Conservation (phyloP, 2,113 vertebrate genomes). For the Struthio camelus region DNA sequence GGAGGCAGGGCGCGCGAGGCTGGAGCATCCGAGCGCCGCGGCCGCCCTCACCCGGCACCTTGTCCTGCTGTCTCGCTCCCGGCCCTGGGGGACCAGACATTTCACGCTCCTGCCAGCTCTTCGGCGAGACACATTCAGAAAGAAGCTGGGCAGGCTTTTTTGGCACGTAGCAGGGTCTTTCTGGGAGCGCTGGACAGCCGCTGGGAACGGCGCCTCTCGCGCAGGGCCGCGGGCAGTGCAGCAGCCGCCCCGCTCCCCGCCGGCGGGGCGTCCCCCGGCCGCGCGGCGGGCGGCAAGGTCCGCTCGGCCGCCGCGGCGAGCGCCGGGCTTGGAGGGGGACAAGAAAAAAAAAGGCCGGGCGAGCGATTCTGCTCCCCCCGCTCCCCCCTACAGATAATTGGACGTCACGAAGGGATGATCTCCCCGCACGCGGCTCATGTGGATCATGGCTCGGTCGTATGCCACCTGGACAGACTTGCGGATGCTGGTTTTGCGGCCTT, state of each 20-base stretch:
- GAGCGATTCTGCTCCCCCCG: not conserved
- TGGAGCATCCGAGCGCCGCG: not conserved
- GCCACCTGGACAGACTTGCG: slow-evolving; percentile 98
- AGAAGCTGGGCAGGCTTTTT: slow-evolving; percentile 65
- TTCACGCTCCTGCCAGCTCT: slow-evolving; percentile 57
- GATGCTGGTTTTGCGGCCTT: slow-evolving; percentile 95
- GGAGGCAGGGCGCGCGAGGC: not conserved
- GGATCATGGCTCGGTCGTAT: slow-evolving; percentile 94
- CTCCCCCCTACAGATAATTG: slow-evolving; percentile 82
- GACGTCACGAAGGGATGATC: slow-evolving; percentile 87
- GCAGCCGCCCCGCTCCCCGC: not conserved
- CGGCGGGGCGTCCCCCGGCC: not conserved
- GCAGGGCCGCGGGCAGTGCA: not conserved
- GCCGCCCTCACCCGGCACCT: not conserved
- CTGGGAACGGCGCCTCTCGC: not conserved
- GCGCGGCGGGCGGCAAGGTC: not conserved
- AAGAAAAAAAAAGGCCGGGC: not conserved
- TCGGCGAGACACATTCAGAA: slow-evolving; percentile 44
- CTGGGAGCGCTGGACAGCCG: not conserved
- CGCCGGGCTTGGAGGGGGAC: not conserved
- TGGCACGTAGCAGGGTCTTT: slow-evolving; percentile 68
- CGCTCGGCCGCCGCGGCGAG: not conserved
- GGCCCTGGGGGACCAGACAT: not conserved
- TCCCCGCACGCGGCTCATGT: slow-evolving; percentile 90
- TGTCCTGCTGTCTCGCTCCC: not conserved